phyloP scores from a whole-genome alignment of 2,113 vertebrate species.

The Hystrix brachyura region DNA sequence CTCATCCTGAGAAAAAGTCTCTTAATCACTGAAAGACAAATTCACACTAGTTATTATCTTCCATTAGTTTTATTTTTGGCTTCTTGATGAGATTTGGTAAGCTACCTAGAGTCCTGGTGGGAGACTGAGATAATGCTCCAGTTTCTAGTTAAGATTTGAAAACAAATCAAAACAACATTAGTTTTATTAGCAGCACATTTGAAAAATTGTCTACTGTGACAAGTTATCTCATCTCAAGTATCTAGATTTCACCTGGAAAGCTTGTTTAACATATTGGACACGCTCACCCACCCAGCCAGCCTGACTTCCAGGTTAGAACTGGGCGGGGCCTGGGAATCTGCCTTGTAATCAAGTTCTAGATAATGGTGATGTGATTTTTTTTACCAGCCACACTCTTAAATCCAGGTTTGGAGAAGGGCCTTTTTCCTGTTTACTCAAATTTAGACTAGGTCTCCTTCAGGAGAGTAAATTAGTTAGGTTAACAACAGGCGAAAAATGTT shows the following conservation, averaged over 20 bases:
- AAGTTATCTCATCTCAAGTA: neutral
- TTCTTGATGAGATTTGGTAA: conserved; percentile 14
- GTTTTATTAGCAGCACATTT: conserved; percentile 1
- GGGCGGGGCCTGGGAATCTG: neutral
- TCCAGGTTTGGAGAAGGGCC: neutral
- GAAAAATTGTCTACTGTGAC: neutral
- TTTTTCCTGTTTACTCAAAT: neutral
- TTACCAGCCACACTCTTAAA: neutral
- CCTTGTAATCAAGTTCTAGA: neutral
- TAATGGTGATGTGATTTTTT: neutral
- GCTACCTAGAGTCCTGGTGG: neutral
- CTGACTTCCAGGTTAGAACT: neutral
- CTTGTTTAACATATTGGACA: neutral
- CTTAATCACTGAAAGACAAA: neutral
- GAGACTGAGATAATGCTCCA: neutral
- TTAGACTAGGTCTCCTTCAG: neutral
- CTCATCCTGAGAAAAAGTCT: neutral
- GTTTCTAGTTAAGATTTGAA: neutral
- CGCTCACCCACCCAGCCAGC: neutral
- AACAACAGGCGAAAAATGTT: neutral
- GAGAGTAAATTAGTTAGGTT: neutral
- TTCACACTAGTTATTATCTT: neutral
- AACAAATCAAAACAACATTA: neutral
- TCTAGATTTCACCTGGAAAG: neutral
- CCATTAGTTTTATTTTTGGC: conserved; percentile 10